A percentile compares a stretch with the other conserved stretches of the same genome.
Conservation (phyloP, 2,888 invertebrate genomes). For the Cerastoderma edule region DNA sequence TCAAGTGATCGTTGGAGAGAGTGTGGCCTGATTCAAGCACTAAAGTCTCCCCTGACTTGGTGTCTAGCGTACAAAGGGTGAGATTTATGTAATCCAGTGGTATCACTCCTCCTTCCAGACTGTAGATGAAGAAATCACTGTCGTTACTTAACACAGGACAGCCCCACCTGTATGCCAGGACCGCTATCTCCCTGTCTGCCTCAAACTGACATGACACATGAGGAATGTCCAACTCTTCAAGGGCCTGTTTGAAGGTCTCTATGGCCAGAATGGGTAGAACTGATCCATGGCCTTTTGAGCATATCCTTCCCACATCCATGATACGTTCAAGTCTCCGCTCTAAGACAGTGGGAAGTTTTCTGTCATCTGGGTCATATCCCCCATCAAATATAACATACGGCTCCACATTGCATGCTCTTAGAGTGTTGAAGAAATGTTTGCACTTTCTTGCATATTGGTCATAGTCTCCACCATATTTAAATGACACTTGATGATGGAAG, state of each 20-base stretch:
- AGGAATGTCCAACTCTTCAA: slow-evolving; percentile 88
- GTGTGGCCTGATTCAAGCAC: slow-evolving; percentile 20
- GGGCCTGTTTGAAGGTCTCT: slow-evolving; percentile 90
- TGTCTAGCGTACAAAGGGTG: slow-evolving; percentile 53
- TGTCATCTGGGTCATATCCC: slow-evolving; percentile 78
- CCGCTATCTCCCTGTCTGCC: slow-evolving; percentile 94
- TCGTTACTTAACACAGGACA: slow-evolving; percentile 96
- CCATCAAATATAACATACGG: slow-evolving; percentile 83
- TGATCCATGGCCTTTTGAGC: slow-evolving; percentile 79
- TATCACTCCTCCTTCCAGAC: slow-evolving; percentile 89
- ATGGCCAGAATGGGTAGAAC: slow-evolving; percentile 91
- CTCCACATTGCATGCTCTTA: slow-evolving; percentile 74
- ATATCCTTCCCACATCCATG: slow-evolving; percentile 62
- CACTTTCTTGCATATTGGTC: slow-evolving; percentile 72
- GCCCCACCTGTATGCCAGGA: slow-evolving; percentile 89
- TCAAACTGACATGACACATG: slow-evolving; percentile 92
- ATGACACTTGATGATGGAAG: slow-evolving; percentile 71
- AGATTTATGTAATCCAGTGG: slow-evolving; percentile 86
- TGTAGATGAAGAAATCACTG: slow-evolving; percentile 96
- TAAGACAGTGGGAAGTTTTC: slow-evolving; percentile 78
- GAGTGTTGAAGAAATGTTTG: slow-evolving; percentile 69
- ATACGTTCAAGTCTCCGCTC: slow-evolving; percentile 74
- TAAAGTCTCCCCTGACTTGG: slow-evolving; percentile 35
- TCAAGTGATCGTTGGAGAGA: slow-evolving; percentile 37
- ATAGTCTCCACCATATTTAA: slow-evolving; percentile 82